Base-by-base conservation (phyloP, 1,140 invertebrate species). In the Tetraneura akinire region DNA sequence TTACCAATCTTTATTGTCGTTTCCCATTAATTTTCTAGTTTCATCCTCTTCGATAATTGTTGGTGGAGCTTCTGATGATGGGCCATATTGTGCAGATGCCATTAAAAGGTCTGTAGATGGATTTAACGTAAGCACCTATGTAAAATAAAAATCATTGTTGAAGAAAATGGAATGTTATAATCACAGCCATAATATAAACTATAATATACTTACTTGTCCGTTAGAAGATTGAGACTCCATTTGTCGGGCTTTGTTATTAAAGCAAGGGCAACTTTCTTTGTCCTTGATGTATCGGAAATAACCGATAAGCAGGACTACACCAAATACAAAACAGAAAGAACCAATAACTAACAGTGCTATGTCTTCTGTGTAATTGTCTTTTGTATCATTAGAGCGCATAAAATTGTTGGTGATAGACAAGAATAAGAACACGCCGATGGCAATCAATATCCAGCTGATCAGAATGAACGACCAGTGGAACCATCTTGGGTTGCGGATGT, bases 41-140 rank as follows among this genome's bases (percentile, higher is more conserved):
- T 91, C 90, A 81, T 87, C 86, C 78, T 90, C 90, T 81, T 90
- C 89, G 18, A 82, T 78, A 6, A 84, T 82, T 85, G 86, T 85
- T 6, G 89, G 88, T 26, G 90, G 90, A n/a, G 90, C 88, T 83
- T 91, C 90, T 14, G 89, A 88, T 8, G 91, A 89, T 0, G 90
- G 90, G 60, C 89, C 90, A 85, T 91, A 91, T 85, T 91, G 90
- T 32, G 90, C 90, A n/a, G 83, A 81, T 4, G 89, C 88, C 49
- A 91, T 90, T 74, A 91, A 85, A 29, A 90, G 88, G 86, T 91
- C 90, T n/a, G 90, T 91, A n/a, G 90, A 91, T 49, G 90, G 90
- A 86, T 91, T 91, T 70, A 88, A 83, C 64, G 86, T 85, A 73
- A 84, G 74, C 55, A 84, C 84, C 85, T 85, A 82, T 8, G 80